Conservation (phyloP, 1,140 invertebrate genomes). For the Prorops nasuta region DNA sequence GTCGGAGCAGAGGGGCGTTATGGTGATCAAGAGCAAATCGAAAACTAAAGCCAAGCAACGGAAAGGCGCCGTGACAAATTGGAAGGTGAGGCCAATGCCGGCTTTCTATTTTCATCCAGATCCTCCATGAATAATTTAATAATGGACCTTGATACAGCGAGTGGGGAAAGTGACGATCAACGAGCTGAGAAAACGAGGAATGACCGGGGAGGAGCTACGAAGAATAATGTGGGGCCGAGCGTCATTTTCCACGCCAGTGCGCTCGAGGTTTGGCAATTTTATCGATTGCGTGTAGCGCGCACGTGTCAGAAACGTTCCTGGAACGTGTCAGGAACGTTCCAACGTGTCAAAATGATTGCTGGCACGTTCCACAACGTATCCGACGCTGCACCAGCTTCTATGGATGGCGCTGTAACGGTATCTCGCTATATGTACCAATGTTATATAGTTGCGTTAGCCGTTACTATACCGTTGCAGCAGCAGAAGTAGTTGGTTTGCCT, state of each 20-base stretch:
- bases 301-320: no score
- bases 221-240: constrained; percentile 85
- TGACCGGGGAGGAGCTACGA: constrained; percentile 83
- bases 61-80: constrained; percentile 94
- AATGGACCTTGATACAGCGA: constrained; percentile 56
- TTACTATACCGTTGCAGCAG: no score
- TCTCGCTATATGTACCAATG: no score
- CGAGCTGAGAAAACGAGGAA: constrained; percentile 75
- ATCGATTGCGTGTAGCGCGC: no score
- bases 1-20: constrained; percentile 85
- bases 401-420: no score
- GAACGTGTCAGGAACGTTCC: no score
- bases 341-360: no score
- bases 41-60: constrained; percentile 95
- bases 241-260: constrained; percentile 82
- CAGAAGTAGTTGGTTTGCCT: no score
- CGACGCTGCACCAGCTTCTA: no score
- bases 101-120: not conserved
- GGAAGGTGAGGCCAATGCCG: constrained; percentile 96
- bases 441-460: no score
- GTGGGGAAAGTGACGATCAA: constrained; percentile 85
- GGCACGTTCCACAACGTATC: no score
- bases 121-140: not conserved
- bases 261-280: constrained; percentile 68
- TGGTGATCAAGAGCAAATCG: constrained; percentile 96